A percentile compares a stretch with the other conserved stretches of the same genome.
phyloP scores from a whole-genome alignment of 2,113 vertebrate genomes.

The Choloepus hoffmanni region DNA sequence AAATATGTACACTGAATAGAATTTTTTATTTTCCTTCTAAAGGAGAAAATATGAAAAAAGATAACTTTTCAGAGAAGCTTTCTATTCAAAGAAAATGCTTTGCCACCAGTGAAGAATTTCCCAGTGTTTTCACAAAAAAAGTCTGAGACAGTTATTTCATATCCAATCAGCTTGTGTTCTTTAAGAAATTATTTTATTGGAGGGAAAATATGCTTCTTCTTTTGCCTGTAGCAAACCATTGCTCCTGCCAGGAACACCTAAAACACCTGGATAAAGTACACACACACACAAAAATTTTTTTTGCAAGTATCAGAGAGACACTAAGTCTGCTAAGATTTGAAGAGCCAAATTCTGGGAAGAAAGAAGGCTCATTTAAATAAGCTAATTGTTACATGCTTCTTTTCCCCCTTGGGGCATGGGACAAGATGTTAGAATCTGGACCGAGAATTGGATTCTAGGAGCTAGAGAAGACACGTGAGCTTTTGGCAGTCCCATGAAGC shows the following conservation, averaged over 20 bases:
- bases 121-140: background rate
- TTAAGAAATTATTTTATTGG: conserved; percentile 20
- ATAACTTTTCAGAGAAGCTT: background rate
- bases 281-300: background rate
- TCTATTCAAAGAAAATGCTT: background rate
- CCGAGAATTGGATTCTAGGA: background rate
- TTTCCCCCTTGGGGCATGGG: background rate
- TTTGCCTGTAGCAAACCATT: background rate
- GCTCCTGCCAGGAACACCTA: background rate
- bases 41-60: conserved; percentile 6
- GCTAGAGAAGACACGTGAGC: background rate
- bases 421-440: background rate
- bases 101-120: background rate
- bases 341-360: background rate
- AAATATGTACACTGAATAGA: background rate
- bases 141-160: background rate
- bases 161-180: background rate
- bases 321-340: background rate
- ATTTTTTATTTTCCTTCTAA: background rate
- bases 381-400: background rate
- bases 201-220: background rate
- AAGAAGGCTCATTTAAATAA: background rate
- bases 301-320: background rate
- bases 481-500: background rate
- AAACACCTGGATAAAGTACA: background rate